Conservation (phyloP, 2,113 vertebrate species). For the Stomatorhinus ivindoensis region DNA sequence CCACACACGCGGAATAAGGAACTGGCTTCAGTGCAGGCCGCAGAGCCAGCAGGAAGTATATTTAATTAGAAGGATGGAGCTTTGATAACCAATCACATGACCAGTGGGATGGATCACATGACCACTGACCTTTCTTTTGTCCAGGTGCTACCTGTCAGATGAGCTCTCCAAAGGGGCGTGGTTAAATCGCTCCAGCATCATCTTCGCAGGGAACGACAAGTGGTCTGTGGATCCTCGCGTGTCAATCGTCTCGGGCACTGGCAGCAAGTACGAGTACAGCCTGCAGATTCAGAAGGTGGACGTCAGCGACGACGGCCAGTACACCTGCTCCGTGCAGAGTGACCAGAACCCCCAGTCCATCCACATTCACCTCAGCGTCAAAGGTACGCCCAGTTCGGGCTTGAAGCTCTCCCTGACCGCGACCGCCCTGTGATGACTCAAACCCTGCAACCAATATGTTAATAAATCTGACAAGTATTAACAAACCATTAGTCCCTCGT, state of each 20-base stretch:
- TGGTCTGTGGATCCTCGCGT: conserved; percentile 76
- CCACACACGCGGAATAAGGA: background rate
- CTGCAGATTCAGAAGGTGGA: conserved; percentile 76
- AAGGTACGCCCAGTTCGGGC: conserved; percentile 50
- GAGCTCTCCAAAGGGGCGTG: conserved; percentile 72
- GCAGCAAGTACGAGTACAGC: conserved; percentile 64
- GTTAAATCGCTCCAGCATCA: conserved; percentile 77
- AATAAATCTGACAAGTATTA: background rate
- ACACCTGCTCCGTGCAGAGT: conserved; percentile 73
- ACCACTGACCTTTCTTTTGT: background rate
- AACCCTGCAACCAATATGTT: background rate
- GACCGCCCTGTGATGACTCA: background rate
- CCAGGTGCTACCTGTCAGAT: conserved; percentile 73
- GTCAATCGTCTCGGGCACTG: conserved; percentile 59
- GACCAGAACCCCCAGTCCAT: conserved; percentile 66
- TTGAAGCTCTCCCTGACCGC: background rate
- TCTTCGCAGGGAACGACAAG: conserved; percentile 73
- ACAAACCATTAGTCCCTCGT: background rate
- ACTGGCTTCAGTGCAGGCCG: background rate
- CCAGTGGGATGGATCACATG: background rate
- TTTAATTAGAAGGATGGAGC: background rate
- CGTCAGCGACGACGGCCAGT: conserved; percentile 68
- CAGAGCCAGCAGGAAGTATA: background rate
- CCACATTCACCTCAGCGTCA: conserved; percentile 71
- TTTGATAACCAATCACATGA: background rate